A percentile compares a stretch with the other conserved stretches of the same genome.
Evolutionary conservation across 1,140 invertebrate genomes (phyloP).

Genomic region (Brachionus sp.): DNA sequence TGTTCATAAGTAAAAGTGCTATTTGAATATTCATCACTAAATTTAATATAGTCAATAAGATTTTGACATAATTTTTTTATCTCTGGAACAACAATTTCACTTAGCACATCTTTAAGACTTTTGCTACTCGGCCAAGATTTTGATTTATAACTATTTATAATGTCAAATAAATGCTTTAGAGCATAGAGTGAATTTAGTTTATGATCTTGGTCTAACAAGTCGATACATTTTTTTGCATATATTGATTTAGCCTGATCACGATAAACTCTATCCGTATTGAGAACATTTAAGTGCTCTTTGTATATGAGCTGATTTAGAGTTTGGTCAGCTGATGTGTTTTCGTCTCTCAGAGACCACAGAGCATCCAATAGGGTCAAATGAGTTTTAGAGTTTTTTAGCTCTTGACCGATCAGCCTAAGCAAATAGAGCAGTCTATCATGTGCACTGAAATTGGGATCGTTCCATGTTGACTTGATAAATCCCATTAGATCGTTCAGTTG

Average conservation of each 20-base stretch:
- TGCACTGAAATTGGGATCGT: conserved; percentile 44
- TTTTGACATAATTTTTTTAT: conserved; percentile 12
- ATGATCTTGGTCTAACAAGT: conserved; percentile 56
- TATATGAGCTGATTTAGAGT: conserved; percentile 61
- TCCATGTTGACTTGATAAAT: conserved; percentile 60
- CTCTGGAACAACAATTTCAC: not conserved
- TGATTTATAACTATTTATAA: not conserved
- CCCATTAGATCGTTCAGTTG: conserved; percentile 62
- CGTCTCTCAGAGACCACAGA: conserved; percentile 62
- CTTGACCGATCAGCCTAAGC: conserved; percentile 62
- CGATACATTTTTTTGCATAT: conserved; percentile 62
- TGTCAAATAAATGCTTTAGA: not conserved
- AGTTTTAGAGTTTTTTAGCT: conserved; percentile 54
- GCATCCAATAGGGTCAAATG: conserved; percentile 56
- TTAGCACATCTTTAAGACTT: conserved; percentile 10
- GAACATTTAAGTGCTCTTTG: conserved; percentile 62
- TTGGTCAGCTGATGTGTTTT: conserved; percentile 50
- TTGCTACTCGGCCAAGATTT: not conserved
- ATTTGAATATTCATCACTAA: not conserved
- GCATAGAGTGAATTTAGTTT: not conserved
- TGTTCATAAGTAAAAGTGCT: conserved; percentile 59
- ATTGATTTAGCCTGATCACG: conserved; percentile 54
- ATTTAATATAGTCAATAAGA: not conserved
- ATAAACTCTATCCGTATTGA: conserved; percentile 62
- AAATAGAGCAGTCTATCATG: conserved; percentile 61